Percentiles rank a stretch among this genome's conserved stretches.
These are phyloP conservation scores for Isaurus tuberculatus DNA, from an alignment of 92 coral and sea anemone genomes.

Conservation along the genomic window DNA sequence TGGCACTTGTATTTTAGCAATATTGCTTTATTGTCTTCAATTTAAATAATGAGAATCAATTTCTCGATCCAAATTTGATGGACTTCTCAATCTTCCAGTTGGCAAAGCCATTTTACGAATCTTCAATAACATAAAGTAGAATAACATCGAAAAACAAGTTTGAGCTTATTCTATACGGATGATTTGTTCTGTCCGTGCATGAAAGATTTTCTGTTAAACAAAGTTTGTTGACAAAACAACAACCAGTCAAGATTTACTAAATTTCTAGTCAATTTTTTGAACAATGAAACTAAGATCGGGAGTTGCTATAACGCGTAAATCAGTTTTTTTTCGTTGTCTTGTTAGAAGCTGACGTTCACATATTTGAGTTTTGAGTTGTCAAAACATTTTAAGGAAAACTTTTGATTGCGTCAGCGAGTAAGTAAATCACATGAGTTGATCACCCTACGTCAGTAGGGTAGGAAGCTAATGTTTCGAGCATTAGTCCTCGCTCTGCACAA, in stretches of 20 bases:
- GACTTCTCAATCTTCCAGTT: neutral
- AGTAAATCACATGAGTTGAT: too few species aligned
- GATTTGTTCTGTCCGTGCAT: neutral
- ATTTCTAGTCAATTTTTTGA: neutral
- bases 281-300: neutral
- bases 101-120: neutral
- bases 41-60: neutral
- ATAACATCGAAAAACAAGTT: neutral
- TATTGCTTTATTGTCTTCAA: neutral
- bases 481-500: too few species aligned
- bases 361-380: too few species aligned
- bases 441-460: too few species aligned
- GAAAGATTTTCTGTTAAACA: neutral
- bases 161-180: neutral
- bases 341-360: too few species aligned
- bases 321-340: too few species aligned
- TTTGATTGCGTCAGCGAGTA: too few species aligned
- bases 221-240: slow-evolving; percentile 10
- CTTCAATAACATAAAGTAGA: neutral
- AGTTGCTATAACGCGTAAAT: too few species aligned
- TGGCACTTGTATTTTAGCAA: neutral
- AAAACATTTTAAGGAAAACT: too few species aligned
- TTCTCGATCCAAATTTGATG: neutral
- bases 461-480: too few species aligned
- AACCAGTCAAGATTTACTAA: neutral